A percentile compares a stretch with the other conserved stretches of the same genome.
Conservation (phyloP, 2,113 vertebrate genomes). For the Pomatostomus ruficeps region DNA sequence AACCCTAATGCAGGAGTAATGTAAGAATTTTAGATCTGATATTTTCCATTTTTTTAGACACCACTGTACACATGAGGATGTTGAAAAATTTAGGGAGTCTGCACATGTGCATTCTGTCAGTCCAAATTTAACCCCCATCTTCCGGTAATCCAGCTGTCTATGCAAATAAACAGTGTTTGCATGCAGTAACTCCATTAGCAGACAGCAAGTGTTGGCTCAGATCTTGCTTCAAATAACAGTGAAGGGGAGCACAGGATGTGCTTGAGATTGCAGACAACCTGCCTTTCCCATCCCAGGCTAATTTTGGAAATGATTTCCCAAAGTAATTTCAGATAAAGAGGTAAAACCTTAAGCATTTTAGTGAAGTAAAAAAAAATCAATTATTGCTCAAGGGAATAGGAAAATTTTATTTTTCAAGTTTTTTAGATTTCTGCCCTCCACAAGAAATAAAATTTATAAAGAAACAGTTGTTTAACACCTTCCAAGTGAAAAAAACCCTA, state of each 20-base stretch:
- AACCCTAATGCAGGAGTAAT: neutral
- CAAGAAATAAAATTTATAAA: neutral
- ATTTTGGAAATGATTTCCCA: neutral
- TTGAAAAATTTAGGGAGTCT: neutral
- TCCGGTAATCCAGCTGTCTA: neutral
- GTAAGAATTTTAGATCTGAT: neutral
- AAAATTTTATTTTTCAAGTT: neutral
- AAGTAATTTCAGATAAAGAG: constrained; percentile 1
- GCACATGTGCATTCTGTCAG: neutral
- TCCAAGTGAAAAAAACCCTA: neutral
- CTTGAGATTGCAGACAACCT: neutral
- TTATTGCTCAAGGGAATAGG: neutral
- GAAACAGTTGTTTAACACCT: neutral
- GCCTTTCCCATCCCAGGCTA: neutral
- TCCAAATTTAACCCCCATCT: neutral
- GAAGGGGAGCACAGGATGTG: neutral
- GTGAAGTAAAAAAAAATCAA: neutral
- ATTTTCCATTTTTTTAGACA: neutral
- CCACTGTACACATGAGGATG: neutral
- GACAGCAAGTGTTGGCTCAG: neutral
- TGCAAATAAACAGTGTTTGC: neutral
- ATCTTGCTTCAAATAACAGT: neutral
- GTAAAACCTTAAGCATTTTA: neutral
- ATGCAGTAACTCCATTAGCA: neutral
- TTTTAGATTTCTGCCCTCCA: neutral